phyloP scores from a whole-genome alignment of 2,113 vertebrate species.

The Cisticola juncidis region DNA sequence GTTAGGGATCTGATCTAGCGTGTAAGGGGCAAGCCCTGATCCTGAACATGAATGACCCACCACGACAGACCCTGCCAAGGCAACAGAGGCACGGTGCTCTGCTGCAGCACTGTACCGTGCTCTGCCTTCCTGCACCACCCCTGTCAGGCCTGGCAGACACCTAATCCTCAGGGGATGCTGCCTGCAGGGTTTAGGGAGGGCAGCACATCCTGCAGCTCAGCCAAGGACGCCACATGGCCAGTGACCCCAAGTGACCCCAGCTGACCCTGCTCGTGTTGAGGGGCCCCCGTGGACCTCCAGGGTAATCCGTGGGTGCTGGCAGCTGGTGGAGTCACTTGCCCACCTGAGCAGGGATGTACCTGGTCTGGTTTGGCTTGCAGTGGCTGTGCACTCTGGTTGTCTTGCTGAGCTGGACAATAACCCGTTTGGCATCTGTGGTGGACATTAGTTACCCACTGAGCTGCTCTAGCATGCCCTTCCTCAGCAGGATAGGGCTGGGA shows the following conservation, averaged over 20 bases:
- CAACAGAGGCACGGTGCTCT: neutral
- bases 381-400: neutral
- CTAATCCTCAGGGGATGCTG: neutral
- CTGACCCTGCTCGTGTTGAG: rapidly evolving
- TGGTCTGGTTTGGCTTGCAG: neutral
- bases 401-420: neutral
- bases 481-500: neutral
- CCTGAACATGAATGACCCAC: neutral
- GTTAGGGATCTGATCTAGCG: neutral
- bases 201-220: neutral
- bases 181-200: neutral
- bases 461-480: neutral
- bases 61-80: neutral
- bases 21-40: neutral
- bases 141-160: neutral
- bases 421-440: neutral
- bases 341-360: neutral
- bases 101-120: neutral
- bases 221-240: neutral
- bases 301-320: rapidly evolving
- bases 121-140: neutral
- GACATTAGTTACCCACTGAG: neutral
- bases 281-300: rapidly evolving
- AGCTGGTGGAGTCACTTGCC: neutral
- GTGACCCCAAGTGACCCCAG: neutral